These are phyloP conservation scores for Raja brachyura DNA, from an alignment of 2,113 vertebrate species.

Conservation along the genomic window DNA sequence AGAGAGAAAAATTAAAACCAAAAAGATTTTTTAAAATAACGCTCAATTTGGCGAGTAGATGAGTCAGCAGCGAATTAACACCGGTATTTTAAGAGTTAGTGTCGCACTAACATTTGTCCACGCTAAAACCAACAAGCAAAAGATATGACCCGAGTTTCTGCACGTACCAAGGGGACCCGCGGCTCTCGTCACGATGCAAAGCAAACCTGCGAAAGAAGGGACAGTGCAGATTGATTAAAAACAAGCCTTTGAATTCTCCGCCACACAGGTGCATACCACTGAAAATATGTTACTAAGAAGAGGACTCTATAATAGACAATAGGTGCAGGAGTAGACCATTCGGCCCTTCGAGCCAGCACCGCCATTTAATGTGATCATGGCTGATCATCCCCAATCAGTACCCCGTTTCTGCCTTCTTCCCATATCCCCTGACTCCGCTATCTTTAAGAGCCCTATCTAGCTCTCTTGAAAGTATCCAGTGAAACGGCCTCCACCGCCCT, in stretches of 20 bases:
- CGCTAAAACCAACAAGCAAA: constrained; percentile 17
- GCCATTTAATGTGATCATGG: too few relatives aligned
- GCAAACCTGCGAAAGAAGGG: constrained; percentile 34
- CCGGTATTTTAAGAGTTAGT: constrained; percentile 14
- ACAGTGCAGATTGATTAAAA: constrained; percentile 30
- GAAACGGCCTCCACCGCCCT: too few relatives aligned
- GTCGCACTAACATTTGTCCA: constrained; percentile 15
- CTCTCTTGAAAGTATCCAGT: too few relatives aligned
- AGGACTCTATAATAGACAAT: not conserved
- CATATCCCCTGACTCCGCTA: too few relatives aligned
- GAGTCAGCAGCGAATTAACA: constrained; percentile 25
- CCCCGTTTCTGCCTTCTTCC: too few relatives aligned
- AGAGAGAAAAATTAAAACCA: constrained; percentile 12
- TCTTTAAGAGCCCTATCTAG: too few relatives aligned
- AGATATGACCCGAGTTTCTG: constrained; percentile 34
- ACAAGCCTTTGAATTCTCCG: constrained; percentile 1
- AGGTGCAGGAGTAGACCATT: too few relatives aligned
- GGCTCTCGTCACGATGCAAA: constrained; percentile 33
- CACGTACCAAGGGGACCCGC: constrained; percentile 29
- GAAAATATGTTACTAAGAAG: not conserved
- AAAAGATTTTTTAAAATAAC: constrained; percentile 1
- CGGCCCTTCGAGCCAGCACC: too few relatives aligned
- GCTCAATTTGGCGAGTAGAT: constrained; percentile 21
- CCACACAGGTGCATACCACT: constrained; percentile 10
- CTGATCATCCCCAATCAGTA: too few relatives aligned